phyloP scores from a whole-genome alignment of 2,113 vertebrate species.

The Crotalus viridis region DNA sequence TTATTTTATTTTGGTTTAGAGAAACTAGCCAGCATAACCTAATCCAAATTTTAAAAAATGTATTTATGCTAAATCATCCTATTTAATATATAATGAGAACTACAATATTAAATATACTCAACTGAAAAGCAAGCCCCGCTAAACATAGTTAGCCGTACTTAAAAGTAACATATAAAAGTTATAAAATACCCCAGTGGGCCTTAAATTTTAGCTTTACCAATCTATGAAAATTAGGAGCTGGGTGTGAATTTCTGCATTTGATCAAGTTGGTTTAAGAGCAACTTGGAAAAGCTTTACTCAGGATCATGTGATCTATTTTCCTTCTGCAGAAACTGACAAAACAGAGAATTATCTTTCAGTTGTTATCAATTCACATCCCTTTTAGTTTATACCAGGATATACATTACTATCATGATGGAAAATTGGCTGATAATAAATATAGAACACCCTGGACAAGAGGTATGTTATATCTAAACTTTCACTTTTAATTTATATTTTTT shows the following conservation, averaged over 20 bases:
- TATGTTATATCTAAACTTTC: constrained; percentile 49
- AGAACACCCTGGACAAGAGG: constrained; percentile 76
- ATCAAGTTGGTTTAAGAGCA: background rate
- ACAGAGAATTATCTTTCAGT: constrained; percentile 65
- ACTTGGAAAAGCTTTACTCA: background rate
- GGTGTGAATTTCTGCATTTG: background rate
- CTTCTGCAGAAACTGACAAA: constrained; percentile 64
- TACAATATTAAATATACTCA: background rate
- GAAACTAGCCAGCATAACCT: background rate
- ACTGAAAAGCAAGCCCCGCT: background rate
- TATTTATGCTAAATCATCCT: background rate
- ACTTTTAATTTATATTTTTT: constrained; percentile 30
- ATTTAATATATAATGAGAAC: background rate
- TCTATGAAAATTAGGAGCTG: background rate
- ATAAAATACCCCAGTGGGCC: background rate
- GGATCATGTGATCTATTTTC: constrained; percentile 32
- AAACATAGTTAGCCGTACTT: background rate
- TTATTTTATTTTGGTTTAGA: background rate
- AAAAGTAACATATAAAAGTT: background rate
- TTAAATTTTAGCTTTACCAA: background rate
- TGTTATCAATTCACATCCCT: constrained; percentile 71
- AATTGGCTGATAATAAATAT: constrained; percentile 66
- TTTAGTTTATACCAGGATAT: constrained; percentile 65
- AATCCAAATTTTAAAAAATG: background rate
- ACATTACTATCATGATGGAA: constrained; percentile 60